Base-by-base conservation (phyloP, 2,888 invertebrate species). In the Resseliella maxima region DNA sequence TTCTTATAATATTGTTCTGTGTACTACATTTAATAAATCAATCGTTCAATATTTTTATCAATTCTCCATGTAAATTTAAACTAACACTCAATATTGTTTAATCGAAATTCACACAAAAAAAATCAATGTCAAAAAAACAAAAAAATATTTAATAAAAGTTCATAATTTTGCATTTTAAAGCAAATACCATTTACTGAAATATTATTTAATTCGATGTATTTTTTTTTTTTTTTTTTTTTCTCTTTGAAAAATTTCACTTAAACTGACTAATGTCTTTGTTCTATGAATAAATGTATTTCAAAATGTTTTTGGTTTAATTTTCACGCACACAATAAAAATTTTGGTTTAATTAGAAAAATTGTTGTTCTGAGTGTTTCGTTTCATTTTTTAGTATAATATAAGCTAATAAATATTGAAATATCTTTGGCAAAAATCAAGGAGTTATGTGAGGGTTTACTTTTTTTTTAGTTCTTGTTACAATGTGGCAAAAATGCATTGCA, bases 231-330 rank as follows among this genome's bases (percentile, higher is more conserved):
- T 0, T 21, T 50, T 50, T 21, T 24, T 3, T 59, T 59, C 15
- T 2, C 3, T 50, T n/a, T n/a, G n/a, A n/a, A 72, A 15, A 27
- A 31, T 72, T 35, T 18, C 50, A 21, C 72, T 31, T 35, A 72
- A 72, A 31, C 12, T n/a, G 18, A 31, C 31, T 72, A 72, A 72
- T 72, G 59, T 59, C 59, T 59, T 72, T 72, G 31, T 72, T 50
- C 8, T 24, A 59, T 50, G 12, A 50, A 50, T 59, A 59, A 59
- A 59, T 59, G 46, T 5, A 41, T n/a, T n/a, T n/a, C n/a, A n/a
- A n/a, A n/a, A n/a, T n/a, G n/a, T n/a, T n/a, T n/a, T n/a, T n/a
- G n/a, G n/a, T n/a, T n/a, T n/a, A n/a, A n/a, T n/a, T n/a, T n/a
- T n/a, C n/a, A n/a, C n/a, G n/a, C n/a, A n/a, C n/a, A n/a, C n/a